A percentile compares a stretch with the other conserved stretches of the same genome.
These are phyloP conservation scores for Antennarius striatus DNA, from an alignment of 2,113 vertebrate species.

Conservation along the genomic window DNA sequence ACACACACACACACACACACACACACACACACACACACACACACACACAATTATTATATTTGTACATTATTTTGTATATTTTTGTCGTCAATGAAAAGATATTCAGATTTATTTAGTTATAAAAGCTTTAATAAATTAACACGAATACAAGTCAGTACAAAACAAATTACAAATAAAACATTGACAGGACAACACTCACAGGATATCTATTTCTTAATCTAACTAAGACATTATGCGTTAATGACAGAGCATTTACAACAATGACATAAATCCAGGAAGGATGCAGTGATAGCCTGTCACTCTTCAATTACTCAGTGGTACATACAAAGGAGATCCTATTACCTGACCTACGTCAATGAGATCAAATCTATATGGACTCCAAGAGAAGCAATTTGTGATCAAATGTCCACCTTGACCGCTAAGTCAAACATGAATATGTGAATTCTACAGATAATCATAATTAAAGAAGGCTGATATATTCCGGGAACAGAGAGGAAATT, in stretches of 20 bases:
- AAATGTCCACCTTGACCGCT: not conserved
- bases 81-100: no score
- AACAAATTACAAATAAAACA: not conserved
- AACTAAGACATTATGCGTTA: not conserved
- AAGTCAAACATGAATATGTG: not conserved
- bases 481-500: not conserved
- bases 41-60: no score
- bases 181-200: not conserved
- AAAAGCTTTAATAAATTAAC: no score
- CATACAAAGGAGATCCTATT: conserved; percentile 40
- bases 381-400: not conserved
- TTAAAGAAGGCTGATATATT: not conserved
- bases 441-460: not conserved
- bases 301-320: not conserved
- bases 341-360: not conserved
- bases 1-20: no score
- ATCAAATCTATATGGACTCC: not conserved
- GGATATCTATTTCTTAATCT: no score
- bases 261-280: conserved; percentile 28
- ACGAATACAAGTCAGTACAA: not conserved
- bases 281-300: not conserved
- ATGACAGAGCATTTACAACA: conserved; percentile 4
- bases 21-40: no score
- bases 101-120: no score
- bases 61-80: no score